A percentile compares a stretch with the other conserved stretches of the same genome.
phyloP scores from a whole-genome alignment of 2,113 vertebrate species.

The Nesoenas mayeri region DNA sequence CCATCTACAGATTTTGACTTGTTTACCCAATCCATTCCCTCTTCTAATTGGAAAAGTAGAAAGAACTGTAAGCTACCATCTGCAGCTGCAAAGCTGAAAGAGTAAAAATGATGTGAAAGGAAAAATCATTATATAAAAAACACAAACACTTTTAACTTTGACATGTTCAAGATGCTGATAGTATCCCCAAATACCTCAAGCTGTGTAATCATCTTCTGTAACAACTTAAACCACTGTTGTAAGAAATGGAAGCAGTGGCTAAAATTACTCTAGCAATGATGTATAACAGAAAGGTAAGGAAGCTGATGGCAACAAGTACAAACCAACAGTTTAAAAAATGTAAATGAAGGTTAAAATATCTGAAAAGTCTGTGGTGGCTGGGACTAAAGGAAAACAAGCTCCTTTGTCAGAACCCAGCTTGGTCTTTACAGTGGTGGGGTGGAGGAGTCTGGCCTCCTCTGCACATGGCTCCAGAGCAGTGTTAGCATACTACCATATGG shows the following conservation, averaged over 20 bases:
- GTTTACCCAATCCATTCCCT: background rate
- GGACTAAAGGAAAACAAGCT: background rate
- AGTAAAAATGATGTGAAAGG: background rate
- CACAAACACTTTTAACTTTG: background rate
- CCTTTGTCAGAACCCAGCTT: background rate
- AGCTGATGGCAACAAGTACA: background rate
- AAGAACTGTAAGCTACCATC: background rate
- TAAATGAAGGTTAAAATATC: background rate
- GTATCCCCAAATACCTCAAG: background rate
- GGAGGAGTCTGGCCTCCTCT: background rate
- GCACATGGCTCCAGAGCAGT: background rate
- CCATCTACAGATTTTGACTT: background rate
- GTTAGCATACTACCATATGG: fast-evolving
- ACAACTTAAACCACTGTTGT: background rate
- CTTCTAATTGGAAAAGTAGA: background rate
- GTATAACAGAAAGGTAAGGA: background rate
- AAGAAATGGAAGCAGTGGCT: background rate
- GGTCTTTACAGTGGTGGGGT: background rate
- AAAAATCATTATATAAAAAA: background rate
- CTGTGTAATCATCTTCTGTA: background rate
- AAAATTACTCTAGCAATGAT: background rate
- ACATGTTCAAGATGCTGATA: background rate
- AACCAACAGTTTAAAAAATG: background rate
- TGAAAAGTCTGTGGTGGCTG: background rate
- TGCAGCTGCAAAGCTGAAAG: background rate